Conservation (phyloP, 2,888 invertebrate genomes). For the Enchytraeus crypticus region DNA sequence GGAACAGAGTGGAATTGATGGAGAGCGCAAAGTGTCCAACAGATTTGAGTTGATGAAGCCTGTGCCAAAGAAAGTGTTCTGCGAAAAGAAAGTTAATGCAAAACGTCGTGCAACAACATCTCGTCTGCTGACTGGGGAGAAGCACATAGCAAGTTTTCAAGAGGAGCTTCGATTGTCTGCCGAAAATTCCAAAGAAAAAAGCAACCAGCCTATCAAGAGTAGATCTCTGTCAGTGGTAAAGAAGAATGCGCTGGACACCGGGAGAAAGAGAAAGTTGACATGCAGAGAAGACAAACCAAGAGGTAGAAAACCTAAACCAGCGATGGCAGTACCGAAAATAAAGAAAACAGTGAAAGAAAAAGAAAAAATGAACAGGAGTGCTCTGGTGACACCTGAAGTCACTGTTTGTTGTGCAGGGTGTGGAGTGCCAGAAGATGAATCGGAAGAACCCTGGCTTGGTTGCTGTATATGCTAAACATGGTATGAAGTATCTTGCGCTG, state of each 20-base stretch:
- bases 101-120: background rate
- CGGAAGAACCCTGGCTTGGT: background rate
- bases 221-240: background rate
- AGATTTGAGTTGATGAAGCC: too few species aligned
- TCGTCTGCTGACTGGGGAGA: too few species aligned
- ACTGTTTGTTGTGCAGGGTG: background rate
- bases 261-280: background rate
- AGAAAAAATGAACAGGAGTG: background rate
- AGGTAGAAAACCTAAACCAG: background rate
- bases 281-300: background rate
- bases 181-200: too few species aligned
- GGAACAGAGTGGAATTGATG: too few species aligned
- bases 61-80: too few species aligned
- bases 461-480: background rate
- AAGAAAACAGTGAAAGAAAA: background rate
- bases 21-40: too few species aligned
- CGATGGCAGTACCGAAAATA: background rate
- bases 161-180: too few species aligned
- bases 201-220: background rate
- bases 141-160: too few species aligned
- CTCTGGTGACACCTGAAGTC: background rate
- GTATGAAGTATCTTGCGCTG: background rate
- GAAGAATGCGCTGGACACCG: background rate
- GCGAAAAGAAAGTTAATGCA: too few species aligned
- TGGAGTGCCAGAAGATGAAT: background rate